A percentile compares a stretch with the other conserved stretches of the same genome.
These are phyloP conservation scores for Icerya purchasi DNA, from an alignment of 2,888 invertebrate species.

Conservation along the genomic window DNA sequence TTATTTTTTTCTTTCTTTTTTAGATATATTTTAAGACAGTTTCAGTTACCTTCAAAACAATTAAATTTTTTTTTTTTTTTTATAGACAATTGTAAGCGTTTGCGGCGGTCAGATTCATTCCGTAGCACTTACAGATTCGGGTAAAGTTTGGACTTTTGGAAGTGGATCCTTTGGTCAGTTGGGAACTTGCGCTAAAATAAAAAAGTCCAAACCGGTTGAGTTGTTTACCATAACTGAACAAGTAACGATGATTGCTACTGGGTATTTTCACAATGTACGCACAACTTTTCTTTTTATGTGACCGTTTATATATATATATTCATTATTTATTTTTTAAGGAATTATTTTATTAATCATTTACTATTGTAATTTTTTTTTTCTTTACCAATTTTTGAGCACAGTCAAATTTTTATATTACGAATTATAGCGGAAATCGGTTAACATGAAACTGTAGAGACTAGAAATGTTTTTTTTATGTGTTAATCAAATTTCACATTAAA, in stretches of 20 bases:
- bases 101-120: conserved; percentile 53
- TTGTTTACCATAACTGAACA: conserved; percentile 32
- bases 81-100: conserved; percentile 23
- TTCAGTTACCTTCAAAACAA: too few species aligned
- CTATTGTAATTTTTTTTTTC: conserved; percentile 4
- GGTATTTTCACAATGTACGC: conserved; percentile 60
- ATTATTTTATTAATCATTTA: background rate
- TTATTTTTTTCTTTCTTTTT: conserved; percentile 8
- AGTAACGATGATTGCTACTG: conserved; percentile 33
- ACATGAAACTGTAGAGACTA: too few species aligned
- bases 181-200: conserved; percentile 34
- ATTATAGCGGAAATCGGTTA: too few species aligned
- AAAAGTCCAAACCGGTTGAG: conserved; percentile 35
- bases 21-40: too few species aligned
- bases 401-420: too few species aligned
- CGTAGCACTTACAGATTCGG: conserved; percentile 40
- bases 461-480: too few species aligned
- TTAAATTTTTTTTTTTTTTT: too few species aligned
- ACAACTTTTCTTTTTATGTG: too few species aligned
- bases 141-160: conserved; percentile 44
- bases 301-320: too few species aligned
- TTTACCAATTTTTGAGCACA: too few species aligned
- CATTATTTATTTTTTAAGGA: background rate
- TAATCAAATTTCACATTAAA: too few species aligned
- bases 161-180: conserved; percentile 62